A percentile compares a stretch with the other conserved stretches of the same genome.
Evolutionary conservation across 1,140 invertebrate genomes (phyloP).

Genomic region (Tetragonula clypearis): DNA sequence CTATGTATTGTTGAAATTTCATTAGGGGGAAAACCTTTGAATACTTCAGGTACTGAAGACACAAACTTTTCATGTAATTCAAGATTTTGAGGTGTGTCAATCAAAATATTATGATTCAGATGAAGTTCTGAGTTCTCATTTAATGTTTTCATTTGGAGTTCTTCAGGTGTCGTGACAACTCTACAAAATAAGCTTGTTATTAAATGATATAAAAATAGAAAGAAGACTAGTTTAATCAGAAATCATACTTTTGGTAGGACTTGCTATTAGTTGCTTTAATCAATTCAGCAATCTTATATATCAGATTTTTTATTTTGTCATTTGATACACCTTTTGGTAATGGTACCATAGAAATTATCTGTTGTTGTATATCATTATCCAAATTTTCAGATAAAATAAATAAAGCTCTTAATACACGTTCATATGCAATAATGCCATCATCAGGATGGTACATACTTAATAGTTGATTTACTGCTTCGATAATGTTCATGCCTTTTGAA

Average conservation of each 20-base stretch:
- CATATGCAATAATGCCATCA: slow-evolving; percentile 73
- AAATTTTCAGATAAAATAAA: slow-evolving; percentile 68
- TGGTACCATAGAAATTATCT: slow-evolving; percentile 73
- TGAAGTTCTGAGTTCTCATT: not conserved
- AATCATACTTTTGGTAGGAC: slow-evolving; percentile 16
- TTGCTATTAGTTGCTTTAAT: slow-evolving; percentile 35
- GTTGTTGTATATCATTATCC: slow-evolving; percentile 63
- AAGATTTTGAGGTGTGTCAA: not conserved
- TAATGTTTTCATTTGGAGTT: not conserved
- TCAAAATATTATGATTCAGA: slow-evolving; percentile 8
- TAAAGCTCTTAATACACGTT: slow-evolving; percentile 69
- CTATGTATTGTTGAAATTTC: slow-evolving; percentile 62
- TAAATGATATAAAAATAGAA: not conserved
- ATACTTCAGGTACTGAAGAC: slow-evolving; percentile 42
- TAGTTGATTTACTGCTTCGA: slow-evolving; percentile 69
- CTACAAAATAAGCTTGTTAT: not conserved
- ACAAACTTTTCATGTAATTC: slow-evolving; percentile 16
- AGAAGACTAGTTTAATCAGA: not conserved
- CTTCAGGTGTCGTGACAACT: not conserved
- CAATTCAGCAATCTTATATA: slow-evolving; percentile 67
- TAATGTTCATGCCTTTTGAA: slow-evolving; percentile 70
- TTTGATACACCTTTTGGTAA: slow-evolving; percentile 68
- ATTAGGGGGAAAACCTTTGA: slow-evolving; percentile 65
- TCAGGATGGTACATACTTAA: slow-evolving; percentile 74
- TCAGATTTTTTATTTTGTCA: slow-evolving; percentile 66